phyloP scores from a whole-genome alignment of 2,113 vertebrate species.

The Campylomormyrus tamandua region DNA sequence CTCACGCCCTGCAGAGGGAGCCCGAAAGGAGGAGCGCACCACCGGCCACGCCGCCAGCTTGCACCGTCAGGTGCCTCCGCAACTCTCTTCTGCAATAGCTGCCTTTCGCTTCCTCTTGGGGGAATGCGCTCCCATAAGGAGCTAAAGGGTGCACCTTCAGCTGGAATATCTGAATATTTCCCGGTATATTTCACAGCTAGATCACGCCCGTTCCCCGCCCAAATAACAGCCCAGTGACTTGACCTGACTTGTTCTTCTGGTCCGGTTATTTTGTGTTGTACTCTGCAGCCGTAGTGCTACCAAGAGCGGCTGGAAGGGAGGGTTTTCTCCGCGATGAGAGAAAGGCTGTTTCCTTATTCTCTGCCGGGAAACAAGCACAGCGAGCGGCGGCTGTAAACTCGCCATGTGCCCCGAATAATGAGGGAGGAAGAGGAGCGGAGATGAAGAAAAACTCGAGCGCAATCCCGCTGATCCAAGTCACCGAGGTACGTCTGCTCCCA shows the following conservation, averaged over 20 bases:
- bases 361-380: background rate
- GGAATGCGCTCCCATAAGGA: background rate
- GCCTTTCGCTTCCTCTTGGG: background rate
- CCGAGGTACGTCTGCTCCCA: constrained; percentile 42
- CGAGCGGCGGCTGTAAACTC: background rate
- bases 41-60: background rate
- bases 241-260: background rate
- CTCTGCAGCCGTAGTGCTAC: background rate
- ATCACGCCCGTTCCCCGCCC: background rate
- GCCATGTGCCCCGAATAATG: background rate
- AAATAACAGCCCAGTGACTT: background rate
- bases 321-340: constrained; percentile 39
- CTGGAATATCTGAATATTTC: background rate
- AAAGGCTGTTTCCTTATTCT: constrained; percentile 5
- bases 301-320: constrained; percentile 38
- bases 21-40: background rate
- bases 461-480: constrained; percentile 53
- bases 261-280: too few species aligned
- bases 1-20: background rate
- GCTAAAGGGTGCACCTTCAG: background rate
- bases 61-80: background rate
- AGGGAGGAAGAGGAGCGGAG: constrained; percentile 41
- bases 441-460: constrained; percentile 54
- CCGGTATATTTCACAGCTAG: background rate
- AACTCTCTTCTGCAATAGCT: background rate